Base-by-base conservation (phyloP, 2,797 vertebrate genomes). In the Melanotaenia nigrans region DNA sequence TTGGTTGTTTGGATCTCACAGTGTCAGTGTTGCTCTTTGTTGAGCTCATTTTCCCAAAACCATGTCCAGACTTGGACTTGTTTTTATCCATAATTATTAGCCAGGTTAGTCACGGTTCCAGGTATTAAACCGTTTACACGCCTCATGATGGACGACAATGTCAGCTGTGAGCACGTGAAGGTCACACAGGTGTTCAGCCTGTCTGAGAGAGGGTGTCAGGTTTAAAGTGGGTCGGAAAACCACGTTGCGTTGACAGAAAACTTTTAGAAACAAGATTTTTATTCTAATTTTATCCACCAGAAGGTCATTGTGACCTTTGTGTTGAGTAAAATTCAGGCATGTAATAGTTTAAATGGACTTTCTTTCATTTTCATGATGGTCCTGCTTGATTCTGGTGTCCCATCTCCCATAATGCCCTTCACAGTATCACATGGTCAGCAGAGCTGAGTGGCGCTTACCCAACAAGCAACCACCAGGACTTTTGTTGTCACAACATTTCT, bases 101-200 rank as follows among this genome's bases (percentile, higher is more conserved):
- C 51, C 38, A 22, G 3, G 60, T 61, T 28, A 28, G 18, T 70
- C 63, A 0, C 47, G 14, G 32, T 24, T 59, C 58, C 68, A 73
- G 63, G 67, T 60, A 24, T 22, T 32, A 4, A 24, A 20, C 32
- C 61, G 1, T 18, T 61, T 55, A 56, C 49, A 56, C 47, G 20
- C 60, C 73, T 75, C 74, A 3, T 81, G 72, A 78, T 40, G 75
- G 24, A 85, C 73, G 83, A 61, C 88, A 92, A 85, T 92, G 92
- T 90, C 87, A 88, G 76, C 30, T 36, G 79, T 80, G 79, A 70
- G 71, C 82, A 65, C n/a, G 75, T 55, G 84, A 93, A 95, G 94
- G 93, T 94, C 93, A 93, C 78, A 65, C 89, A 89, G 90, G 90
- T 90, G 87, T 76, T 67, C 70, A 40, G 49, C 35, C 9, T 12